Conservation (phyloP, 2,797 vertebrate species). For the Melopsittacus undulatus region DNA sequence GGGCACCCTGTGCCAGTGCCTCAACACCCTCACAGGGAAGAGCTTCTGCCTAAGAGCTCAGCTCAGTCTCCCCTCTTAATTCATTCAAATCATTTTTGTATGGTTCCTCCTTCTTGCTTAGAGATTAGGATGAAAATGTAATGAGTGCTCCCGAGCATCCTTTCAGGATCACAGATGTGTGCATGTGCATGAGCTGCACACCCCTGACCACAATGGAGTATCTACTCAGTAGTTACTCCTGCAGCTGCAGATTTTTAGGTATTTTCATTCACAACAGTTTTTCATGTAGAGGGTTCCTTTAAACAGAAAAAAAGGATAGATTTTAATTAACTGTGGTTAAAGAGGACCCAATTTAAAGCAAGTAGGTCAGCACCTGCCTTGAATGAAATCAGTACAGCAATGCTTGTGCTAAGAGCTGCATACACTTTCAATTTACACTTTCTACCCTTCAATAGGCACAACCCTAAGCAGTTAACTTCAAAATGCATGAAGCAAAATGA, state of each 20-base stretch:
- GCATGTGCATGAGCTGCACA: background rate
- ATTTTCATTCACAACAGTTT: slow-evolving; percentile 58
- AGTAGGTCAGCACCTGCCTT: slow-evolving; percentile 50
- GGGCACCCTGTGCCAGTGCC: background rate
- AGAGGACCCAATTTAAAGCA: slow-evolving; percentile 23
- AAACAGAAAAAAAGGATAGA: slow-evolving; percentile 28
- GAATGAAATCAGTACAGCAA: background rate
- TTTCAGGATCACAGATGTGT: background rate
- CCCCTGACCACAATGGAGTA: background rate
- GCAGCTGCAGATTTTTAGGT: slow-evolving; percentile 32
- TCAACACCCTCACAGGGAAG: background rate
- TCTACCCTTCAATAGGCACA: background rate
- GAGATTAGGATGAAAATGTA: background rate
- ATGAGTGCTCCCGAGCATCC: background rate
- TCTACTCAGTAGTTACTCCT: slow-evolving; percentile 41
- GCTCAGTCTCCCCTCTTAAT: background rate
- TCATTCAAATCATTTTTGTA: background rate
- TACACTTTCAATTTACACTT: background rate
- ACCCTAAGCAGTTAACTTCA: background rate
- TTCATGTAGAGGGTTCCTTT: slow-evolving; percentile 45
- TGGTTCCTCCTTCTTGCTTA: background rate
- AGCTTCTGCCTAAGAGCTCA: background rate
- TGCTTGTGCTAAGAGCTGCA: background rate
- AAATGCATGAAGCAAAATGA: background rate
- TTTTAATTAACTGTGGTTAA: slow-evolving; percentile 46